A percentile compares a stretch with the other conserved stretches of the same genome.
Evolutionary conservation across 2,888 invertebrate species (phyloP).

Genomic region (Phyllotreta cruciferae): DNA sequence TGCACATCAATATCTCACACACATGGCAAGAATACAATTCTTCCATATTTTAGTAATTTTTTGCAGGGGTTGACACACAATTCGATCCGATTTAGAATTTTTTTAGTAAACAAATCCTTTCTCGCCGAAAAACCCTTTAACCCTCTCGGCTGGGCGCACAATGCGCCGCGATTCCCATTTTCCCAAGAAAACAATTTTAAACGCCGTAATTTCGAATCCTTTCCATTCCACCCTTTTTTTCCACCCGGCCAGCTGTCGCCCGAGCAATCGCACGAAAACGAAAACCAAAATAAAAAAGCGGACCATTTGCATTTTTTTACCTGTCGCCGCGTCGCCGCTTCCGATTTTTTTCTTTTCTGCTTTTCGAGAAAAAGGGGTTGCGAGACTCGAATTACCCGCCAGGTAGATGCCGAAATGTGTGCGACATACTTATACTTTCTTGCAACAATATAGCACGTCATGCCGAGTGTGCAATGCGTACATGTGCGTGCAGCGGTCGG

Average conservation of each 20-base stretch:
- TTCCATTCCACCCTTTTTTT: constrained; percentile 16
- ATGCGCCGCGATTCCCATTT: not conserved
- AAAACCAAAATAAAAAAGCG: constrained; percentile 23
- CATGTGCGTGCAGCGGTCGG: constrained; percentile 25
- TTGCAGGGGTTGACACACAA: too few relatives aligned
- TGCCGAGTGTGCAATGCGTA: constrained; percentile 24
- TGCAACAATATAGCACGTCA: constrained; percentile 37
- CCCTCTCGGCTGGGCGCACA: too few relatives aligned
- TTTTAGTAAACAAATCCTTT: too few relatives aligned
- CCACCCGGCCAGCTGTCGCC: constrained; percentile 11
- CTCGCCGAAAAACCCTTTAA: too few relatives aligned
- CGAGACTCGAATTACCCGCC: constrained; percentile 36
- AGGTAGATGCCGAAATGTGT: constrained; percentile 39
- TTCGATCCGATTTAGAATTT: too few relatives aligned
- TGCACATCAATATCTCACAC: too few relatives aligned
- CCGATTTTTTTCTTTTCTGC: constrained; percentile 29
- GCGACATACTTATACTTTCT: constrained; percentile 43
- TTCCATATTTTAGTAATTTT: too few relatives aligned
- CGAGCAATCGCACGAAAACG: too few relatives aligned
- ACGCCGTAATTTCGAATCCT: constrained; percentile 3
- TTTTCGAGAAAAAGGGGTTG: constrained; percentile 38
- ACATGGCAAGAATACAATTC: too few relatives aligned
- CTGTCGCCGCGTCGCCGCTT: constrained; percentile 36
- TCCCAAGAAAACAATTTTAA: constrained; percentile 17
- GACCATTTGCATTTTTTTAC: constrained; percentile 44